phyloP scores from a whole-genome alignment of 2,888 invertebrate genomes.

The Nezara viridula region DNA sequence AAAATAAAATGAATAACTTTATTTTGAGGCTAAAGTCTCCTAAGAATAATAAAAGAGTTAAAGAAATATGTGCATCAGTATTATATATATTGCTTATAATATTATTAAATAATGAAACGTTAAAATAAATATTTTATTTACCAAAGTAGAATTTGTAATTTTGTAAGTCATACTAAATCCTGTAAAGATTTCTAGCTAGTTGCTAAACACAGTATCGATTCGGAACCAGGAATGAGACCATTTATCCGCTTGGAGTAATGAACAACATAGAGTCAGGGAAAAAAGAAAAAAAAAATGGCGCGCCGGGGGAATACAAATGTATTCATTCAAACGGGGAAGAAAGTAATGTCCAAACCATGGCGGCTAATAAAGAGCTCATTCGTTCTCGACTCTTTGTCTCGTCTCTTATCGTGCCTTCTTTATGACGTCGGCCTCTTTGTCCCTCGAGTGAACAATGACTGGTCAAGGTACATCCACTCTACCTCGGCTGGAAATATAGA shows the following conservation, averaged over 20 bases:
- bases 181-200: background rate
- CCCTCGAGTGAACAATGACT: background rate
- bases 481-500: background rate
- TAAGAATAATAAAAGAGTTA: too few relatives aligned
- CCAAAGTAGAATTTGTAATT: too few relatives aligned
- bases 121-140: too few relatives aligned
- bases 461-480: background rate
- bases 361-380: background rate
- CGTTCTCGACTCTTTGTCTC: background rate
- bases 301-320: conserved; percentile 9
- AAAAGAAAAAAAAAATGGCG: background rate
- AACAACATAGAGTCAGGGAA: background rate
- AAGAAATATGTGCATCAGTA: too few relatives aligned
- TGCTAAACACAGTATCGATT: background rate
- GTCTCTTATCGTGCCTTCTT: background rate
- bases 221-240: background rate
- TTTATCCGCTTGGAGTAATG: background rate
- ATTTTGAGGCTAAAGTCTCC: too few relatives aligned
- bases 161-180: background rate
- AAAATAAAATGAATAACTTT: too few relatives aligned
- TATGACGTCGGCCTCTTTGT: background rate
- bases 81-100: too few relatives aligned
- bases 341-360: background rate
- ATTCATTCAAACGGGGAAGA: background rate
- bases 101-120: too few relatives aligned